Evolutionary conservation across 1,140 invertebrate species (phyloP).

Genomic region (Drosophila subobscura): DNA sequence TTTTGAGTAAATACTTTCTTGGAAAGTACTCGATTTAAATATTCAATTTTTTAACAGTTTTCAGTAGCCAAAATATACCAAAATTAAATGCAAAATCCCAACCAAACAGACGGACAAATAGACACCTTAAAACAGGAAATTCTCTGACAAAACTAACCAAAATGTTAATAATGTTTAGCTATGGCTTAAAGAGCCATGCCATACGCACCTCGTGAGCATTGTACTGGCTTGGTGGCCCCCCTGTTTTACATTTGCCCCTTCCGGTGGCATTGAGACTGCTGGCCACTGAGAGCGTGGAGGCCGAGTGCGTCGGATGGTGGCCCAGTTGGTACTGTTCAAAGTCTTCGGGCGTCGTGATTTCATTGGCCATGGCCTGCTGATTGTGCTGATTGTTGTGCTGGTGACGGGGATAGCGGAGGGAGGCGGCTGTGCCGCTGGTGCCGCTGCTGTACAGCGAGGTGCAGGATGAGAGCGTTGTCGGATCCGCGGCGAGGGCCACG

Average conservation of each 20-base stretch:
- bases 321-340: slow-evolving; percentile 67
- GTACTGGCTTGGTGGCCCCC: slow-evolving; percentile 9
- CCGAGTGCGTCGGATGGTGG: slow-evolving; percentile 54
- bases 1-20: no score
- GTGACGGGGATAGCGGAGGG: slow-evolving; percentile 56
- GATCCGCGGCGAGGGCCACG: slow-evolving; percentile 39
- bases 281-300: slow-evolving; percentile 56
- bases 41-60: no score
- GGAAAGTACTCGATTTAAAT: slow-evolving; percentile 1
- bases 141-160: no score
- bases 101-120: no score
- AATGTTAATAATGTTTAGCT: no score
- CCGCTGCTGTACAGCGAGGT: slow-evolving; percentile 61
- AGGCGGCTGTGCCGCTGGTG: slow-evolving; percentile 37
- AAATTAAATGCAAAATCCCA: no score
- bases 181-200: neutral
- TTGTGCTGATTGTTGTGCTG: slow-evolving; percentile 23
- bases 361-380: slow-evolving; percentile 14
- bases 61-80: no score
- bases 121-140: no score
- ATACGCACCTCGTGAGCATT: slow-evolving; percentile 60
- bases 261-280: slow-evolving; percentile 51
- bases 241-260: slow-evolving; percentile 42
- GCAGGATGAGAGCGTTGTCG: slow-evolving; percentile 53
- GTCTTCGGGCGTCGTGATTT: slow-evolving; percentile 66